A percentile compares a stretch with the other conserved stretches of the same genome.
Conservation (phyloP, 2,113 vertebrate species). For the Mus musculus region DNA sequence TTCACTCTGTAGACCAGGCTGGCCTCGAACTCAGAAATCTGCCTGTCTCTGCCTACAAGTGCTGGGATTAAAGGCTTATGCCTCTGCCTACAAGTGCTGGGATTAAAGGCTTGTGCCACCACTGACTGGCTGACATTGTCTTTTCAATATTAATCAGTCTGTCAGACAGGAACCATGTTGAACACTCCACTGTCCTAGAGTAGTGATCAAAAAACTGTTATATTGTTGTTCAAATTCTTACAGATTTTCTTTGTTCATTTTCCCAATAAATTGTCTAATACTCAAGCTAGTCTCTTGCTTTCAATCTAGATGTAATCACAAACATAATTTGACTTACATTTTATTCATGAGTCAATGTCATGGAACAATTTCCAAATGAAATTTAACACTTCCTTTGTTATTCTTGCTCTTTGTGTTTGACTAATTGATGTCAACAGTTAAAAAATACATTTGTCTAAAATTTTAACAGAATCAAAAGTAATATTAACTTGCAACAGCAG, state of each 20-base stretch:
- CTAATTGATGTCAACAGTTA: conserved; percentile 34
- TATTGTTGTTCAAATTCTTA: conserved; percentile 6
- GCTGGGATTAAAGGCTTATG: too few species aligned
- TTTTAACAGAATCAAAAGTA: conserved; percentile 46
- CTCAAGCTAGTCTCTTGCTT: background rate
- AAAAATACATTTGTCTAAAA: conserved; percentile 37
- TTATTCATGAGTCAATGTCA: conserved; percentile 57
- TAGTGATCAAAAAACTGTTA: background rate
- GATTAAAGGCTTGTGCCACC: too few species aligned
- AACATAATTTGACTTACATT: conserved; percentile 59
- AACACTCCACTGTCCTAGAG: background rate
- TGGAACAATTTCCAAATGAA: conserved; percentile 56
- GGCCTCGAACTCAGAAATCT: too few species aligned
- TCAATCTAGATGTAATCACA: conserved; percentile 43
- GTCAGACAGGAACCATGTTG: background rate
- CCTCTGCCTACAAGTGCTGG: too few species aligned
- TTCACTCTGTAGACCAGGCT: too few species aligned
- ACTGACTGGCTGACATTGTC: too few species aligned
- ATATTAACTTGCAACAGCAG: conserved; percentile 27
- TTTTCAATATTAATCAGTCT: conserved; percentile 26
- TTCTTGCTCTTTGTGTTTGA: conserved; percentile 33
- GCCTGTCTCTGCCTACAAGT: too few species aligned
- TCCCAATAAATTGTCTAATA: background rate
- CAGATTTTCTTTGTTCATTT: background rate
- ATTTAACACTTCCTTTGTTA: conserved; percentile 51